Evolutionary conservation across 2,113 vertebrate genomes (phyloP).

Genomic region (Chloebia gouldiae): DNA sequence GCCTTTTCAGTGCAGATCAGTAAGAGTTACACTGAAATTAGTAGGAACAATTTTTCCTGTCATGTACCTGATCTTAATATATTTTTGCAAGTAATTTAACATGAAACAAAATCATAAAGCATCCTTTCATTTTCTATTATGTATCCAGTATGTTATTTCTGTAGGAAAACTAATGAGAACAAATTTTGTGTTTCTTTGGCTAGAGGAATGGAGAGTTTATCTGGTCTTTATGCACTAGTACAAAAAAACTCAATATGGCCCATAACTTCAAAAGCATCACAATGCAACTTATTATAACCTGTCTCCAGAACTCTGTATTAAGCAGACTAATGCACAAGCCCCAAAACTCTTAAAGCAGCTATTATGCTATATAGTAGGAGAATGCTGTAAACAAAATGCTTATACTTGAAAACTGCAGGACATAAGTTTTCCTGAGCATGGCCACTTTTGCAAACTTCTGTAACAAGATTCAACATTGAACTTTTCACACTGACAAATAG

Average conservation of each 20-base stretch:
- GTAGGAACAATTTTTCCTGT: neutral
- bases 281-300: neutral
- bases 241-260: neutral
- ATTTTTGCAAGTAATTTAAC: constrained; percentile 1
- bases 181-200: neutral
- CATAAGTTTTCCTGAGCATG: neutral
- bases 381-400: neutral
- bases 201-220: neutral
- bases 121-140: neutral
- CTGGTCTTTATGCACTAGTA: neutral
- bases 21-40: neutral
- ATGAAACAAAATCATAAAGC: neutral
- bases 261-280: neutral
- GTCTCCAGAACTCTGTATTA: neutral
- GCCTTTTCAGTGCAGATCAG: neutral
- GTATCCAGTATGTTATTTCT: neutral
- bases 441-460: neutral
- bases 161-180: neutral
- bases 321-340: neutral
- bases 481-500: neutral
- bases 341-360: neutral
- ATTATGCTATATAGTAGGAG: neutral
- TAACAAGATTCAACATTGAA: neutral
- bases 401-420: neutral
- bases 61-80: neutral